phyloP scores from a whole-genome alignment of 2,888 invertebrate genomes.

The Brachypalpus laphriformis region DNA sequence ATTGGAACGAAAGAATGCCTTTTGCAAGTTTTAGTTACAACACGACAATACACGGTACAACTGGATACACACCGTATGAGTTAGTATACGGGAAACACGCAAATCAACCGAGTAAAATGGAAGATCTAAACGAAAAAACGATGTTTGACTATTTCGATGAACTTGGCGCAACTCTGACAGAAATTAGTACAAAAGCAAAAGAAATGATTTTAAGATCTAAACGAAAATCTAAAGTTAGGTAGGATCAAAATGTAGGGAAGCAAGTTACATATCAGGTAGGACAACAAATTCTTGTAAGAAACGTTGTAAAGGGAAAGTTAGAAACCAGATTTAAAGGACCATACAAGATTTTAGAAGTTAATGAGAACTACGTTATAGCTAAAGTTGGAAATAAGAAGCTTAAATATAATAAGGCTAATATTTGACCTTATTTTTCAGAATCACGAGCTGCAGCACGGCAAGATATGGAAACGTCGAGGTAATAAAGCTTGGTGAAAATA shows the following conservation, averaged over 20 bases:
- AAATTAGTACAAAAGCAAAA: background rate
- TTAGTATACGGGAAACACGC: slow-evolving; percentile 12
- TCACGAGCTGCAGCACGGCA: background rate
- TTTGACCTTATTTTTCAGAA: slow-evolving; percentile 18
- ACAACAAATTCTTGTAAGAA: slow-evolving; percentile 1
- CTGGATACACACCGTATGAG: slow-evolving; percentile 16
- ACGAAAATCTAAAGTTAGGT: slow-evolving; percentile 2
- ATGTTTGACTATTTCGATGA: slow-evolving; percentile 23
- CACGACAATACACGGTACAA: slow-evolving; percentile 17
- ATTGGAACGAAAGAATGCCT: slow-evolving; percentile 7
- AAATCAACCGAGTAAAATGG: slow-evolving; percentile 17
- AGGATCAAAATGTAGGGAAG: slow-evolving; percentile 7
- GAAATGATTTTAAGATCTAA: background rate
- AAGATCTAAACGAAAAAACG: background rate
- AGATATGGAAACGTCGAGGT: slow-evolving; percentile 1
- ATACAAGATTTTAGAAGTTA: slow-evolving; percentile 1
- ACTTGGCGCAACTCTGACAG: background rate
- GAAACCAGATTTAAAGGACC: slow-evolving; percentile 3
- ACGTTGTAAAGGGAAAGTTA: slow-evolving; percentile 1
- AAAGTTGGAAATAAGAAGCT: slow-evolving; percentile 19
- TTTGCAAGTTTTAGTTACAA: slow-evolving; percentile 23
- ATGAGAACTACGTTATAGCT: background rate
- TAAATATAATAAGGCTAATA: slow-evolving; percentile 1
- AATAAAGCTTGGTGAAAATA: background rate
- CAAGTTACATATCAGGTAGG: background rate